These are phyloP conservation scores for Paralvinella palmiformis DNA, from an alignment of 1,140 invertebrate species.

Conservation along the genomic window DNA sequence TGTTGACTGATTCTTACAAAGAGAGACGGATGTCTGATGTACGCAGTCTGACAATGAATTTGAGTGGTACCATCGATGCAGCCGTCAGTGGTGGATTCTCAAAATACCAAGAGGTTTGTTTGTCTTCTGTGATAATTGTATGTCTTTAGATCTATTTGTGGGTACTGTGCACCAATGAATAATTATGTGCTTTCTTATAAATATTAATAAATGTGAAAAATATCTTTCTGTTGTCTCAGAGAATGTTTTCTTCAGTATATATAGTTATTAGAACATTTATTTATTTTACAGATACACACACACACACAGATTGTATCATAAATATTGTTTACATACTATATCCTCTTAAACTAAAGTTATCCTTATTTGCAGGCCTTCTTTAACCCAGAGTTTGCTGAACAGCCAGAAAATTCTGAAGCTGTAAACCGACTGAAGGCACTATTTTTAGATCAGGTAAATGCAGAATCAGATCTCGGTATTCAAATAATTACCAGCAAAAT, in stretches of 20 bases:
- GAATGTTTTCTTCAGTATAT: background rate
- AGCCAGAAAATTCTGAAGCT: slow-evolving; percentile 30
- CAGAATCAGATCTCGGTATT: background rate
- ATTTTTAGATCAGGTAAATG: slow-evolving; percentile 32
- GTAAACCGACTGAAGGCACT: slow-evolving; percentile 27
- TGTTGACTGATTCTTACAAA: slow-evolving; percentile 21
- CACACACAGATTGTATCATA: too few species aligned
- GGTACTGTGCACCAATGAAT: background rate
- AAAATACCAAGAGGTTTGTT: slow-evolving; percentile 40
- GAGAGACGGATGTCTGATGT: slow-evolving; percentile 50
- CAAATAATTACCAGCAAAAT: background rate
- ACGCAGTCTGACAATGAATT: slow-evolving; percentile 84
- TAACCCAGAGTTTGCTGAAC: slow-evolving; percentile 28
- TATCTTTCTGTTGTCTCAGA: background rate
- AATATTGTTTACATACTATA: too few species aligned
- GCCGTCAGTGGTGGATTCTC: slow-evolving; percentile 40
- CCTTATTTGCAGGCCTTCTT: slow-evolving; percentile 45
- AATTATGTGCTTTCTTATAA: background rate
- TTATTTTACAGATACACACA: background rate
- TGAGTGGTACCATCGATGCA: slow-evolving; percentile 51
- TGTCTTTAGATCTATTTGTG: background rate
- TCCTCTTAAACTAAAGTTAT: too few species aligned
- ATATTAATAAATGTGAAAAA: background rate
- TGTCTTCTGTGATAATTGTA: background rate
- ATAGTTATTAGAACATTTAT: background rate